A percentile compares a stretch with the other conserved stretches of the same genome.
Conservation (phyloP, 2,797 vertebrate genomes). For the Platalea minor region DNA sequence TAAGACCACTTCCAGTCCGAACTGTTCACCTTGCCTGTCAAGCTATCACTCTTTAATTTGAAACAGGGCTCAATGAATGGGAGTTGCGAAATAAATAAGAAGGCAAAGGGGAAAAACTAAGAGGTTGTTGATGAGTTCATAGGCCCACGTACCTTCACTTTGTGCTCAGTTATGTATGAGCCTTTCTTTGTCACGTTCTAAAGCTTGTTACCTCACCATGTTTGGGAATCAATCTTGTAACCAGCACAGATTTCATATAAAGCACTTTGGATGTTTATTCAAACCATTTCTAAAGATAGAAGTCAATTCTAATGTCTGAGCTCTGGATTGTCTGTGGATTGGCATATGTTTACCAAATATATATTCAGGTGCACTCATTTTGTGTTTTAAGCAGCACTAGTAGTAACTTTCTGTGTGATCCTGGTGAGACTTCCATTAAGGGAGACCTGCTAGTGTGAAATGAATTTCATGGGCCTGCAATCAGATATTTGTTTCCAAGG, state of each 20-base stretch:
- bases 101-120: not conserved
- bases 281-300: not conserved
- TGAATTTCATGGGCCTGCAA: not conserved
- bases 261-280: not conserved
- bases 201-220: not conserved
- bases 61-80: not conserved
- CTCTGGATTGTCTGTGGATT: not conserved
- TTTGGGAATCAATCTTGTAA: not conserved
- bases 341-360: not conserved
- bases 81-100: not conserved
- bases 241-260: not conserved
- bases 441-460: not conserved
- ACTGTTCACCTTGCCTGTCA: not conserved
- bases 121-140: not conserved
- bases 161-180: not conserved
- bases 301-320: not conserved
- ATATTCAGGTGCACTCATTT: not conserved
- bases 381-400: not conserved
- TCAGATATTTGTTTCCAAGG: not conserved
- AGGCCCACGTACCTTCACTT: rapidly evolving
- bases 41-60: not conserved
- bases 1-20: not conserved
- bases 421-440: not conserved
- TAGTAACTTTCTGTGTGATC: not conserved
- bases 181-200: not conserved